Conservation (phyloP, 2,113 vertebrate species). For the Pachypanchax playfairii region DNA sequence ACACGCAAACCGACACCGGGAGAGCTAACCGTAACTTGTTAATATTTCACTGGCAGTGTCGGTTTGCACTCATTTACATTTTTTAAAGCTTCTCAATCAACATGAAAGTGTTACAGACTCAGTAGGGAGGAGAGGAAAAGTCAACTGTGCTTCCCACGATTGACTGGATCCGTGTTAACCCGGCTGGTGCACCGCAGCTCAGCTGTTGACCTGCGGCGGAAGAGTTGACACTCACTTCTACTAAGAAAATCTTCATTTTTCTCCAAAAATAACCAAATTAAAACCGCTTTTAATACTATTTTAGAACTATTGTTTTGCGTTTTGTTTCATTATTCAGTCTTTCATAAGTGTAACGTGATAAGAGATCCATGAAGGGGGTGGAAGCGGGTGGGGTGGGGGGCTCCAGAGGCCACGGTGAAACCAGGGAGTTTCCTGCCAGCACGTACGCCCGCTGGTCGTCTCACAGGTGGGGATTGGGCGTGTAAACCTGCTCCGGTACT, state of each 20-base stretch:
- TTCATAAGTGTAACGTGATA: not conserved
- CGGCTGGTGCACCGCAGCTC: constrained; percentile 51
- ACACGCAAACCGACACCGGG: not conserved
- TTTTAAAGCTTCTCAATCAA: not conserved
- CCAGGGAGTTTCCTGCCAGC: constrained; percentile 74
- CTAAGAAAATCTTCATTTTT: not conserved
- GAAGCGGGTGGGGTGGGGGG: constrained; percentile 14
- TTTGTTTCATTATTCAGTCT: not conserved
- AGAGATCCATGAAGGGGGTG: not conserved
- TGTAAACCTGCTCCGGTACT: constrained; percentile 19
- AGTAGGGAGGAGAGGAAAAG: constrained; percentile 19
- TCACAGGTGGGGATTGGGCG: constrained; percentile 51
- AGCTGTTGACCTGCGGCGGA: constrained; percentile 53
- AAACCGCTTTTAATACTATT: not conserved
- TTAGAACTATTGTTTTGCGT: not conserved
- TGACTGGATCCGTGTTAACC: constrained; percentile 48
- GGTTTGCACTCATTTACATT: not conserved
- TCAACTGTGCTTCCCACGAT: constrained; percentile 40
- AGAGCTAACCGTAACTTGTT: constrained; percentile 8
- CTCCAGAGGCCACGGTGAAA: constrained; percentile 60
- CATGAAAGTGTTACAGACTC: constrained; percentile 9
- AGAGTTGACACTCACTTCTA: constrained; percentile 43
- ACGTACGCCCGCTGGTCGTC: constrained; percentile 46
- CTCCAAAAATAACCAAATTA: not conserved
- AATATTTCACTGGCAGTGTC: not conserved